Evolutionary conservation across 1,140 invertebrate species (phyloP), one percentile per base, ranked within the genome.

Genomic region (Neotoxoptera formosana): DNA sequence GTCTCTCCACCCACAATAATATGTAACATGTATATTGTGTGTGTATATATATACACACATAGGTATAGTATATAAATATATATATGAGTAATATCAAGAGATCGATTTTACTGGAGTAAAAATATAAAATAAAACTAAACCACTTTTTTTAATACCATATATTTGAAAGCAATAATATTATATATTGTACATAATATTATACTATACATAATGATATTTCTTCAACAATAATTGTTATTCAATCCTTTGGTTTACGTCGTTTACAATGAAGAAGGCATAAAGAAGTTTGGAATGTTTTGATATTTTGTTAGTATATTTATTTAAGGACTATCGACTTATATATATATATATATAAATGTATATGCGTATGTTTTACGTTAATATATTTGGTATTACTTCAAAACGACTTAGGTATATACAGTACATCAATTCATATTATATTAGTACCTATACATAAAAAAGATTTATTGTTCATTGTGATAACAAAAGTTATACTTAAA

Each of bases 1-100:
- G 53, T 90, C 36, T 41, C 53, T 90, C 89, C 89, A 45, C 89
- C 89, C 89, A n/a, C 23, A 17, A 48, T 67, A 67, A 60, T 25
- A n/a, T 41, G 30, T 67, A 67, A 67, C 11, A 41, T 48, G 25
- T 41, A 53, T 21, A 17, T 20, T 47, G 51, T 53, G n/a, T n/a
- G n/a, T n/a, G n/a, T n/a, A n/a, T n/a, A n/a, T n/a, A n/a, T n/a
- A n/a, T n/a, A n/a, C 41, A 41, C 41, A 41, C 41, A 41, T 4
- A 41, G 4, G 41, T 41, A 41, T 41, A 41, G n/a, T n/a, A n/a
- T n/a, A n/a, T n/a, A n/a, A n/a, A n/a, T 83, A 21, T 89, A 23
- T 53, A 20, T 34, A 34, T 88, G 48, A 51, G 3, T 25, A 56
- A 23, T 41, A 56, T 53, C 21, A 30, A 56, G 25, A 41, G 34